Evolutionary conservation across 2,113 vertebrate genomes (phyloP).

Genomic region (Cyphomyrus plagiostoma): DNA sequence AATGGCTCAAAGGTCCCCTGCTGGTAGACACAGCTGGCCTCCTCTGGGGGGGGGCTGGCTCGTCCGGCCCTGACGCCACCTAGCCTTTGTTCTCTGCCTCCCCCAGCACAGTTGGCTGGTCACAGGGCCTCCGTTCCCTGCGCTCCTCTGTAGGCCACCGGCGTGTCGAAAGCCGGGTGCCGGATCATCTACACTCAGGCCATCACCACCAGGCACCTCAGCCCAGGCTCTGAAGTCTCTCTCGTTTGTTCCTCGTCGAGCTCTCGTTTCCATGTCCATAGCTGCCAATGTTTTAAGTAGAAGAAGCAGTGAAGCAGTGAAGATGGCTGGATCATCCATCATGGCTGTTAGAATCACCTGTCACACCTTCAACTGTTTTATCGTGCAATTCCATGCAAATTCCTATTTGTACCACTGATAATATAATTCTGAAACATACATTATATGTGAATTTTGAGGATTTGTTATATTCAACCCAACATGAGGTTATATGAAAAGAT

Average conservation of each 20-base stretch:
- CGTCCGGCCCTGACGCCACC: slow-evolving; percentile 16
- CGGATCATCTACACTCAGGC: neutral
- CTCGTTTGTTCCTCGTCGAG: neutral
- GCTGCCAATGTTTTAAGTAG: neutral
- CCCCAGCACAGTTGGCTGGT: slow-evolving; percentile 20
- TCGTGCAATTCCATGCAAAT: neutral
- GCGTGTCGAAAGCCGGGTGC: neutral
- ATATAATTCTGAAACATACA: neutral
- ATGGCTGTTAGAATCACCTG: neutral
- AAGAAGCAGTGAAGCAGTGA: neutral
- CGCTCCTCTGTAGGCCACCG: neutral
- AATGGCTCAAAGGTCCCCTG: slow-evolving; percentile 8
- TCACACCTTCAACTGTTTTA: neutral
- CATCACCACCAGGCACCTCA: neutral
- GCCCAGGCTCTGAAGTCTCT: neutral
- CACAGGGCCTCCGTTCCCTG: neutral
- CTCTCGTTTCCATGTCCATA: neutral
- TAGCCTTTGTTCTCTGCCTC: slow-evolving; percentile 8
- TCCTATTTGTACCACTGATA: neutral
- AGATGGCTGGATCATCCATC: neutral
- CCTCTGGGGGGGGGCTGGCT: neutral
- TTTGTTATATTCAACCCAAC: neutral
- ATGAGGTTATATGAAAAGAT: neutral
- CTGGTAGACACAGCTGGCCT: slow-evolving; percentile 1
- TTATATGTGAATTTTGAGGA: neutral